A percentile compares a stretch with the other conserved stretches of the same genome.
Conservation (phyloP, 2,888 invertebrate species). For the Mythimna impura region DNA sequence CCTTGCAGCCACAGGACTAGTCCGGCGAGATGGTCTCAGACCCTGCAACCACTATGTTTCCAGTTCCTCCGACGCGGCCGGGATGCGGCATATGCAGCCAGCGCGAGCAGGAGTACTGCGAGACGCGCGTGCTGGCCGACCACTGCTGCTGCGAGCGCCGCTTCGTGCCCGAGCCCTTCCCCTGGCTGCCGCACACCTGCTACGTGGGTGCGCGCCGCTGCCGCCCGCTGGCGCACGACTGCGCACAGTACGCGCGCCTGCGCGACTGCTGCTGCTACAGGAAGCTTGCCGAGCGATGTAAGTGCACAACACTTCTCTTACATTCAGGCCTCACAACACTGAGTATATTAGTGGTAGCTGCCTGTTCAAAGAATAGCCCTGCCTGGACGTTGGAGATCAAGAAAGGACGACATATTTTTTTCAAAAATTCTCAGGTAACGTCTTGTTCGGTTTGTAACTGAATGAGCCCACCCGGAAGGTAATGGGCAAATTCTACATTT, state of each 20-base stretch:
- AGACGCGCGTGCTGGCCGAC: slow-evolving; percentile 89
- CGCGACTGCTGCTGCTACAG: slow-evolving; percentile 92
- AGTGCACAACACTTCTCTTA: slow-evolving; percentile 70
- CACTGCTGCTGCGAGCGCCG: slow-evolving; percentile 90
- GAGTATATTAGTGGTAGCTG: not conserved
- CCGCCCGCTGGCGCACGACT: slow-evolving; percentile 90
- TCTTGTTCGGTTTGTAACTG: not conserved
- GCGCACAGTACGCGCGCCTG: slow-evolving; percentile 91
- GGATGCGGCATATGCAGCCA: slow-evolving; percentile 92
- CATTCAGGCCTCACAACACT: not conserved
- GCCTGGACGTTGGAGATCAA: not conserved
- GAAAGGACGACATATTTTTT: not conserved
- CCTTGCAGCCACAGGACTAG: too few species aligned
- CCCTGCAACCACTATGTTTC: not conserved
- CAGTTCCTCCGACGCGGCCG: slow-evolving; percentile 75
- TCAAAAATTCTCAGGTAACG: not conserved
- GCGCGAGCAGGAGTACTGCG: slow-evolving; percentile 92
- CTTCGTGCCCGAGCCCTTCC: slow-evolving; percentile 91
- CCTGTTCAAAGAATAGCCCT: too few species aligned
- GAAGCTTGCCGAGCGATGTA: slow-evolving; percentile 91
- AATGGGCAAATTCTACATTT: not conserved
- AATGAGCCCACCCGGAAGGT: not conserved
- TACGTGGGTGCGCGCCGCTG: slow-evolving; percentile 91
- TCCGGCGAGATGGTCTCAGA: not conserved
- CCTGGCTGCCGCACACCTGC: slow-evolving; percentile 93